Evolutionary conservation across 1,140 invertebrate genomes (phyloP), one percentile per base, ranked within the genome.

Genomic region (Megalopta genalis): DNA sequence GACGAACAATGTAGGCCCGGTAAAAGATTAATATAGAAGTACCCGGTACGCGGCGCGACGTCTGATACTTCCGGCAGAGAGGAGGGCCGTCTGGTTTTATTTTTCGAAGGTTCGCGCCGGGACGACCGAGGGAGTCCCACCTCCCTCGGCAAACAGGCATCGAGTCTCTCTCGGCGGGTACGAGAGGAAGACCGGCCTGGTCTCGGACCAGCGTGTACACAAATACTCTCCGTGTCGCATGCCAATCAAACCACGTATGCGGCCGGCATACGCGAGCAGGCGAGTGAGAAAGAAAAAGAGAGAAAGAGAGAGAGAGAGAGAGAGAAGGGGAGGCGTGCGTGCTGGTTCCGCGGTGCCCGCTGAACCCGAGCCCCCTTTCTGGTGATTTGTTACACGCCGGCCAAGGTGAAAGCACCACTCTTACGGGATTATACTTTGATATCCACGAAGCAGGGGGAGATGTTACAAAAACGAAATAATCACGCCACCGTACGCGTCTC

Each of bases 211-310:
- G 80, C 80, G 77, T 86, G 83, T 90, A 86, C 89, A 90, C 89
- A 89, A 90, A 89, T 90, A 90, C 88, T 86, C 86, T 83, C 49
- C 87, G 88, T 89, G 90, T 91, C 87, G 88, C 89, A 89, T 91
- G 91, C 88, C 91, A 92, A 92, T 92, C 91, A 91, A 88, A 85
- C 54, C 66, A 64, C 59, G 76, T 71, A 69, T 78, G 78, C 71
- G 54, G 78, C 68, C 73, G 67, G 74, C 81, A 79, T 79, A 84
- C 76, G 83, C 42, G 42, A 46, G 14, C 42, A 46, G 42, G 42
- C 10, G 42, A 12, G 12, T 10, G 14, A 46, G 83, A 42, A 27
- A 39, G 64, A 16, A 16, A 21, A 16, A 9, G 16, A n/a, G 21
- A 8, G 64, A 46, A n/a, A 42, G 39, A 7, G 39, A 18, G 49